Evolutionary conservation across 2,797 vertebrate species (phyloP).

Genomic region (Tokudaia tokunoshimensis): DNA sequence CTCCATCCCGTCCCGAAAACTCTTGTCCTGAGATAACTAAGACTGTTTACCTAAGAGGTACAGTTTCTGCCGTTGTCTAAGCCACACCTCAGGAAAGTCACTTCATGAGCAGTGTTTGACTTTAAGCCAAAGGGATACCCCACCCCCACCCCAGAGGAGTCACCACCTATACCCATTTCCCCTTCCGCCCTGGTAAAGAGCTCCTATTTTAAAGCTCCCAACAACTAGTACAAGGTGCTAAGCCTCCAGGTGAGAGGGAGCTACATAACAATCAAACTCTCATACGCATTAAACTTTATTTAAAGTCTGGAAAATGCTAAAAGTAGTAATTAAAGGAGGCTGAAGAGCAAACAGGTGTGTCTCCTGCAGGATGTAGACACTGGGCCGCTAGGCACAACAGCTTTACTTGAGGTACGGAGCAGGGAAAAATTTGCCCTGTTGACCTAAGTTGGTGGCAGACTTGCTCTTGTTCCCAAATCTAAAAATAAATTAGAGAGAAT

Average conservation of each 20-base stretch:
- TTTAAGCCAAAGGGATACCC: slow-evolving; percentile 61
- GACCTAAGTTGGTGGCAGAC: slow-evolving; percentile 89
- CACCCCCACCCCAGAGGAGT: neutral
- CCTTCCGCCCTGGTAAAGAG: neutral
- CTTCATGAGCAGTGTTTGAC: slow-evolving; percentile 46
- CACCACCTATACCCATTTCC: slow-evolving; percentile 18
- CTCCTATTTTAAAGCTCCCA: slow-evolving; percentile 53
- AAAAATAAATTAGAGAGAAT: slow-evolving; percentile 51
- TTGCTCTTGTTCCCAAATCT: slow-evolving; percentile 97
- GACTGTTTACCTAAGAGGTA: slow-evolving; percentile 33
- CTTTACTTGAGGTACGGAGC: slow-evolving; percentile 95
- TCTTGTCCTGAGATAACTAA: slow-evolving; percentile 53
- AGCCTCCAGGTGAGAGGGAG: slow-evolving; percentile 53
- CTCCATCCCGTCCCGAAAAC: neutral
- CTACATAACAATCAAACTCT: slow-evolving; percentile 82
- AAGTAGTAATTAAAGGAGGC: slow-evolving; percentile 72
- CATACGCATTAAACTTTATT: slow-evolving; percentile 86
- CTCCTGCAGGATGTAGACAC: slow-evolving; percentile 73
- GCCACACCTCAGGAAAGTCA: slow-evolving; percentile 58
- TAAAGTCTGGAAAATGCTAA: slow-evolving; percentile 83
- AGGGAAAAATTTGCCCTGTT: slow-evolving; percentile 95
- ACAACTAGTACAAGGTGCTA: slow-evolving; percentile 62
- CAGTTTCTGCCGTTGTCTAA: slow-evolving; percentile 54
- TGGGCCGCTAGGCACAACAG: neutral
- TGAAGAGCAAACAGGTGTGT: neutral